Base-by-base conservation (phyloP, 1,140 invertebrate species). In the Cyclargus thomasi region DNA sequence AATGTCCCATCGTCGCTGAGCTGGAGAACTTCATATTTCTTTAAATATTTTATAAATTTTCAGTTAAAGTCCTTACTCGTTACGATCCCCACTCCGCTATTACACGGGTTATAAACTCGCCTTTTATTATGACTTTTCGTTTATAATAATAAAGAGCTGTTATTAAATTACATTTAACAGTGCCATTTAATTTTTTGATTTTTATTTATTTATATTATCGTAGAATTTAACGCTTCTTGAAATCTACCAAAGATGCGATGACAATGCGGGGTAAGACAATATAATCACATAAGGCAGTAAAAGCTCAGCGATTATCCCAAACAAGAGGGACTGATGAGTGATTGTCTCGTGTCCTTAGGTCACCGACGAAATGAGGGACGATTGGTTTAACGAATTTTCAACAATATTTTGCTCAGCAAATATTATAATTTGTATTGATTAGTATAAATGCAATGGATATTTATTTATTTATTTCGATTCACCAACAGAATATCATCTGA, bases 241-340 rank as follows among this genome's bases (percentile, higher is more conserved):
- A 2, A 47, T 16, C 11, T 14, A 55, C 64, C 57, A 53, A 59
- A 66, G 53, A 22, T 23, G 35, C 17, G 18, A 55, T 6, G 16
- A 66, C 65, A 66, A 66, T 66, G 35, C 29, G 65, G 35, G 39
- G 23, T 67, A 67, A 59, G 35, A 71, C 57, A 65, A 67, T 64
- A 67, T 65, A 67, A 70, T 70, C 55, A 70, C 64, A 55, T 53
- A 66, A 70, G 71, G 63, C 57, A 67, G 68, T 47, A 29, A 62
- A 67, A 59, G 47, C 70, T 70, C 70, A 17, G 62, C 68, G 68
- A 74, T 74, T 74, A 74, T 72, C 68, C 77, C 79, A 84, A 83
- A 86, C 84, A 86, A 88, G 85, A 78, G 83, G 63, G 70, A 20
- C 74, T 88, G 84, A 88, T 86, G 85, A 88, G 72, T 73, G 75